These are phyloP conservation scores for Phengaris alcon DNA, from an alignment of 2,888 invertebrate species.

Conservation along the genomic window DNA sequence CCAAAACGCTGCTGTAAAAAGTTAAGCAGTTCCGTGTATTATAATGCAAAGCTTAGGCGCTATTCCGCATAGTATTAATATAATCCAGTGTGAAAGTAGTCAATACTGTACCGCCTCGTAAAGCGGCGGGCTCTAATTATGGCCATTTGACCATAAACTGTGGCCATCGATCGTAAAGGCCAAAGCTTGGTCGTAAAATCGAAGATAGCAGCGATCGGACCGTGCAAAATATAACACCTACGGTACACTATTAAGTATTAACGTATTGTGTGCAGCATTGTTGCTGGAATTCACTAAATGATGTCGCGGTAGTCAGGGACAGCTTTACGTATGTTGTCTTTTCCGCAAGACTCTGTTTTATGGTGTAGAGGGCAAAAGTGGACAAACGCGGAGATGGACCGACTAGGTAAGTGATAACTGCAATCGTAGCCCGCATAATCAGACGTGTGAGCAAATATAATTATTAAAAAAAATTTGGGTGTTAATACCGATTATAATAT, in stretches of 20 bases:
- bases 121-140: constrained; percentile 64
- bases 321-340: neutral
- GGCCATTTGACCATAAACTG: constrained; percentile 65
- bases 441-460: no score
- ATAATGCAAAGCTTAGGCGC: constrained; percentile 24
- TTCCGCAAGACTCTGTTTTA: neutral
- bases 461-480: no score
- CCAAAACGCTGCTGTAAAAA: neutral
- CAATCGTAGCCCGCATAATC: no score
- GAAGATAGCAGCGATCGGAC: constrained; percentile 42
- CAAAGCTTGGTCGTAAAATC: constrained; percentile 62
- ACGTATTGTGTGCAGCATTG: constrained; percentile 6
- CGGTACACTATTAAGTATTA: constrained; percentile 30
- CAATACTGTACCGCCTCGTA: constrained; percentile 52
- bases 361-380: no score
- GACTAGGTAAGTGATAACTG: no score
- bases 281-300: neutral
- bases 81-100: constrained; percentile 49
- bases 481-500: no score
- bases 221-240: constrained; percentile 54
- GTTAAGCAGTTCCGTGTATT: constrained; percentile 1
- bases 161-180: constrained; percentile 70
- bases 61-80: constrained; percentile 39
- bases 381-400: no score
- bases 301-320: neutral